Conservation (phyloP, 2,797 vertebrate genomes). For the Pseudotriccus pelzelni region DNA sequence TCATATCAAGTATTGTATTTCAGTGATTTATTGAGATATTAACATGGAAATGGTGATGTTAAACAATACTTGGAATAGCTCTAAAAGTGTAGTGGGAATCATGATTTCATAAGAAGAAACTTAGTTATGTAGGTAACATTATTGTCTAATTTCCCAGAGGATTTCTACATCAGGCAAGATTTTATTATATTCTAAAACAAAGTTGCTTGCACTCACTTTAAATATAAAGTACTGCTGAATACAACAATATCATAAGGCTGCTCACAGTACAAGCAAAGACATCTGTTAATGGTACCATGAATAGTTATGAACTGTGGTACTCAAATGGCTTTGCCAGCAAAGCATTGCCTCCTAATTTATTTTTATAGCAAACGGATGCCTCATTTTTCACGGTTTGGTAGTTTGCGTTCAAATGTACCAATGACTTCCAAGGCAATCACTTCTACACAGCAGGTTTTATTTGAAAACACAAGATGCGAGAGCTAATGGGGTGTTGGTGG, state of each 20-base stretch:
- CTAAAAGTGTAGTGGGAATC: conserved; percentile 76
- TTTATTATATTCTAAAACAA: conserved; percentile 79
- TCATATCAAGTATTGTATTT: conserved; percentile 72
- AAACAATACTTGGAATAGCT: conserved; percentile 81
- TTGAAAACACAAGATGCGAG: conserved; percentile 51
- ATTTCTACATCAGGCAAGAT: conserved; percentile 67
- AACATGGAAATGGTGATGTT: conserved; percentile 81
- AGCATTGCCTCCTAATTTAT: conserved; percentile 77
- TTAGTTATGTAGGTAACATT: conserved; percentile 81
- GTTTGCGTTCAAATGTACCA: conserved; percentile 79
- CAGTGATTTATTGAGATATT: conserved; percentile 79
- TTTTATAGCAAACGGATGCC: conserved; percentile 77
- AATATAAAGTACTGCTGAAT: conserved; percentile 68
- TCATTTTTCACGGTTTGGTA: conserved; percentile 79
- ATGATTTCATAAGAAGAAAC: conserved; percentile 80
- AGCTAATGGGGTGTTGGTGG: conserved; percentile 59
- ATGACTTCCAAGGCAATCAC: conserved; percentile 73
- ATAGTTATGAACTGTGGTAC: conserved; percentile 77
- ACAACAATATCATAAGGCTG: conserved; percentile 65
- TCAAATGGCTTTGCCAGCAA: conserved; percentile 75
- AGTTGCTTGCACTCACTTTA: conserved; percentile 73
- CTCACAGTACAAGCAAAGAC: conserved; percentile 71
- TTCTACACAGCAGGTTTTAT: conserved; percentile 67
- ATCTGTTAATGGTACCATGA: conserved; percentile 79
- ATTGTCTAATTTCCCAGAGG: conserved; percentile 79